Evolutionary conservation across 2,888 invertebrate genomes (phyloP).

Genomic region (Pachymerium ferrugineum): DNA sequence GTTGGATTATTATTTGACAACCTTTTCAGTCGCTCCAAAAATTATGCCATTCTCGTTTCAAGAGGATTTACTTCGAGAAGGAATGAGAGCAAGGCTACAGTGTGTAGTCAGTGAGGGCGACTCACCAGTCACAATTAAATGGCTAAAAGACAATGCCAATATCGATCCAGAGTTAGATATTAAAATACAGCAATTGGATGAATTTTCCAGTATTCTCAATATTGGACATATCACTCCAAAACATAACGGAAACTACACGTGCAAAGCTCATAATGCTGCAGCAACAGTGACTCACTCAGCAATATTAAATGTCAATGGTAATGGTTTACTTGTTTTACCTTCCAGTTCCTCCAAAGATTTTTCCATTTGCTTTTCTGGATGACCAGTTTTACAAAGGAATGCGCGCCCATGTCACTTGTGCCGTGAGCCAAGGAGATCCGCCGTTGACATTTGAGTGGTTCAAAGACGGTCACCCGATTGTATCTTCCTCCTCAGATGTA

Average conservation of each 20-base stretch:
- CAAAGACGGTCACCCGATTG: conserved; percentile 43
- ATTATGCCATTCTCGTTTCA: conserved; percentile 28
- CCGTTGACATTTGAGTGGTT: conserved; percentile 46
- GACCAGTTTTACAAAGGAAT: conserved; percentile 30
- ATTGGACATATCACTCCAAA: neutral
- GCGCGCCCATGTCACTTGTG: conserved; percentile 38
- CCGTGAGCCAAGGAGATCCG: conserved; percentile 41
- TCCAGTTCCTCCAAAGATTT: conserved; percentile 29
- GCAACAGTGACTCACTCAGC: neutral
- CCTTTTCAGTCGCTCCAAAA: conserved; percentile 25
- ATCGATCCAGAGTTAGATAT: neutral
- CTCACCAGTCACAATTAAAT: conserved; percentile 1
- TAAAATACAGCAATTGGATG: neutral
- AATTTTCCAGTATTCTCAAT: conserved; percentile 20
- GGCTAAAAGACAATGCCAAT: neutral
- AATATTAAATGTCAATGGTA: conserved; percentile 16
- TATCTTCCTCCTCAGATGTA: conserved; percentile 39
- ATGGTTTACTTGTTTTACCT: neutral
- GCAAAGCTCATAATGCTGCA: neutral
- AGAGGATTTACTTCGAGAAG: conserved; percentile 19
- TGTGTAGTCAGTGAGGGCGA: conserved; percentile 29
- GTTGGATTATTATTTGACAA: neutral
- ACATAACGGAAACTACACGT: conserved; percentile 28
- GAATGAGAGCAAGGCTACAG: neutral
- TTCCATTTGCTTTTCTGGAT: conserved; percentile 29